phyloP scores from a whole-genome alignment of 2,113 vertebrate species.

The Vanacampus margaritifer region DNA sequence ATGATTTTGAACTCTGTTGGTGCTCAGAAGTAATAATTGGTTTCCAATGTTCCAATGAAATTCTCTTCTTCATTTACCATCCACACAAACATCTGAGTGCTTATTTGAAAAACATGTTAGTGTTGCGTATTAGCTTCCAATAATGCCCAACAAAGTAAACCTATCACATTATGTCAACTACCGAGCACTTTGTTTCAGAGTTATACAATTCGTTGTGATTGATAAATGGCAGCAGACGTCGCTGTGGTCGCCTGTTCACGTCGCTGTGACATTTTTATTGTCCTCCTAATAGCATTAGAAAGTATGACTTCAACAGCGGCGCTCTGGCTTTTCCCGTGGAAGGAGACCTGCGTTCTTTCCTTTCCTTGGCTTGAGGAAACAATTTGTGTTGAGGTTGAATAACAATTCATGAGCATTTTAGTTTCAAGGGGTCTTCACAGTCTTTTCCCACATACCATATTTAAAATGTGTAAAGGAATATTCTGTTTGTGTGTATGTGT shows the following conservation, averaged over 20 bases:
- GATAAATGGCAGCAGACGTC: constrained; percentile 47
- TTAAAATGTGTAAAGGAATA: neutral
- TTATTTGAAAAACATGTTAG: constrained; percentile 8
- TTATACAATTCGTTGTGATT: constrained; percentile 56
- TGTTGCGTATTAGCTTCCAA: constrained; percentile 14
- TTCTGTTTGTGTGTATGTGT: neutral
- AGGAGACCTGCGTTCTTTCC: constrained; percentile 38
- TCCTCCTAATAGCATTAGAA: constrained; percentile 61
- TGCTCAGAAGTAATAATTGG: neutral
- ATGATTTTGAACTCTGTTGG: too few relatives aligned
- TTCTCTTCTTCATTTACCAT: neutral
- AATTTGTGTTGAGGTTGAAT: constrained; percentile 20
- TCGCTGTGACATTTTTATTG: constrained; percentile 62
- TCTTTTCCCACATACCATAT: neutral
- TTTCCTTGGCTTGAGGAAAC: constrained; percentile 33
- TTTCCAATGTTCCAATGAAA: neutral
- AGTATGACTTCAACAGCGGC: constrained; percentile 57
- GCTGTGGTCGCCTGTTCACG: constrained; percentile 60
- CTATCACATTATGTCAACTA: constrained; percentile 34
- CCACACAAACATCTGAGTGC: neutral
- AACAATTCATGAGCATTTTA: constrained; percentile 6
- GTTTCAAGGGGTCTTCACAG: neutral
- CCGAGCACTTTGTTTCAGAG: constrained; percentile 33
- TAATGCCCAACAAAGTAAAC: constrained; percentile 29
- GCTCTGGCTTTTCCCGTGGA: constrained; percentile 44